Base-by-base conservation (phyloP, 2,797 vertebrate genomes). In the Rhincodon typus region DNA sequence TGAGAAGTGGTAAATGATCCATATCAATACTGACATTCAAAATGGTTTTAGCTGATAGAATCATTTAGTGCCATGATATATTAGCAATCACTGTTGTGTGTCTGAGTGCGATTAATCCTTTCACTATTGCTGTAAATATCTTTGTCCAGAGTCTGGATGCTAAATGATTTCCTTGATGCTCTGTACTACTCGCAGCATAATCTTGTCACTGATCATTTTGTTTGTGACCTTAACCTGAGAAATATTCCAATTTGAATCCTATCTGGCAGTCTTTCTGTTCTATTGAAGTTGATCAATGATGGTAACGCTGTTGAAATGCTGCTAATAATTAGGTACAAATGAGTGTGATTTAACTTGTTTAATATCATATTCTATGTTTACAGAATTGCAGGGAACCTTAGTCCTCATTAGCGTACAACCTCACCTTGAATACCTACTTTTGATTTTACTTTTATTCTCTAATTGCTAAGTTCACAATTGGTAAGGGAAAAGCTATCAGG, bases 71-170 rank as follows among this genome's bases (percentile, higher is more conserved):
- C 79, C 79, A 84, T 42, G 46, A 62, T 57, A 90, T 90, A 90
- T 90, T 90, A 30, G 53, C 87, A 62, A 90, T 34, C 46, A 53
- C 53, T 90, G 53, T 12, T 62, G 2, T 90, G 87, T 90, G 53
- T 62, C 34, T 90, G 53, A 90, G 53, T 90, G 27, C 53, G 53
- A 62, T 90, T 90, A 90, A 90, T 90, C 46, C 50, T 62, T 34
- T 62, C 27, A 53, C 57, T 62, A n/a, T 90, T 90, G 50, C 53
- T 90, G 53, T 62, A 90, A 90, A 62, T 62, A 90, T 62, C 87
- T 90, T 90, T 90, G 46, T 90, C 53, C 87, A 57, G 87, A 53
- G 87, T 57, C 87, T 90, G 62, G 50, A 90, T 50, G 53, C 87
- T 90, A n/a, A 90, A 90, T 90, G 62, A 34, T 30, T 34, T 90